Conservation (phyloP, 2,113 vertebrate genomes). For the Peromyscus leucopus region DNA sequence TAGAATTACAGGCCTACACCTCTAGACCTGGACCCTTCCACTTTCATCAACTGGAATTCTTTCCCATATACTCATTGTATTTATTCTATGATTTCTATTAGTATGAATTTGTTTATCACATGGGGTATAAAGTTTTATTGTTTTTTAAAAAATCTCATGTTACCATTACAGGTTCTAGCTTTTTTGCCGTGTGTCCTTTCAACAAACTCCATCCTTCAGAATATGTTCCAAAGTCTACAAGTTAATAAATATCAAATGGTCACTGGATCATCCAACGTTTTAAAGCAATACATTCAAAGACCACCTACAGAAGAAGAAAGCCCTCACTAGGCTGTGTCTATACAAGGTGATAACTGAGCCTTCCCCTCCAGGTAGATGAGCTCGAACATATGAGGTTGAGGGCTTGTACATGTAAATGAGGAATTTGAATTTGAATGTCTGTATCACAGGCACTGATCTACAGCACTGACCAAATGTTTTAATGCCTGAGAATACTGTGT, state of each 20-base stretch:
- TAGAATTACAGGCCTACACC: not conserved
- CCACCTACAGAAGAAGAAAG: not conserved
- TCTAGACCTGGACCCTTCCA: not conserved
- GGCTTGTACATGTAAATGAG: not conserved
- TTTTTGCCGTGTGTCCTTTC: not conserved
- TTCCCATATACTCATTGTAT: not conserved
- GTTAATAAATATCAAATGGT: slow-evolving; percentile 12
- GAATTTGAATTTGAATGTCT: not conserved
- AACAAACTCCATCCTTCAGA: not conserved
- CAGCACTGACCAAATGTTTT: slow-evolving; percentile 2
- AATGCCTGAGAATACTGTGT: not conserved
- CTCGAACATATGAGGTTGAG: not conserved
- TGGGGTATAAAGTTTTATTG: not conserved
- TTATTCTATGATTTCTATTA: not conserved
- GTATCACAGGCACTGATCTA: not conserved
- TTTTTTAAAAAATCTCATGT: not conserved
- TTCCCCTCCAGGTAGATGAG: not conserved
- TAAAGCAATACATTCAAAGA: slow-evolving; percentile 15
- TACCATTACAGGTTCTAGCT: not conserved
- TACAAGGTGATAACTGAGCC: not conserved
- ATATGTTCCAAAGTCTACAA: not conserved
- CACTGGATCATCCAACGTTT: not conserved
- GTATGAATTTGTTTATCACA: not conserved
- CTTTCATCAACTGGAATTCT: slow-evolving; percentile 5
- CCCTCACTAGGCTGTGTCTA: not conserved